These are phyloP conservation scores for Ooceraea biroi DNA, from an alignment of 1,140 invertebrate genomes.

Conservation along the genomic window DNA sequence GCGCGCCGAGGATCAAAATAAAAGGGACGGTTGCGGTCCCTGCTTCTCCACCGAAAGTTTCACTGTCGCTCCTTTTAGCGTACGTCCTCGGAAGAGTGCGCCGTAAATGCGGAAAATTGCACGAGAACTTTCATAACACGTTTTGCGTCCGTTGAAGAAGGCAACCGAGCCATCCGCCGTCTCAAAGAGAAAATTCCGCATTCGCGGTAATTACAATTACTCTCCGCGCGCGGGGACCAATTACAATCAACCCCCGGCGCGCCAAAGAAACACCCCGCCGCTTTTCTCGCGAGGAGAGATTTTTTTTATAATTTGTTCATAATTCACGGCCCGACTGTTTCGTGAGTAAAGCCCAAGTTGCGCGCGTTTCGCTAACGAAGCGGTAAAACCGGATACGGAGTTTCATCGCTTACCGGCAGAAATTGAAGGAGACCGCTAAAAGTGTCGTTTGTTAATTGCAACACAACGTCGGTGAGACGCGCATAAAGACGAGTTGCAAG, in stretches of 20 bases:
- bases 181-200: not conserved
- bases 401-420: not conserved
- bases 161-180: not conserved
- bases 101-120: not conserved
- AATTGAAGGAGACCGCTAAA: constrained; percentile 55
- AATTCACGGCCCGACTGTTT: constrained; percentile 25
- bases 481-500: not conserved
- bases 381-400: constrained; percentile 8
- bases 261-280: not conserved
- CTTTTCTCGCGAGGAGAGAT: constrained; percentile 1
- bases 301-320: constrained; percentile 34
- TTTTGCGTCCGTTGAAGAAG: not conserved
- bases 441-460: constrained; percentile 28
- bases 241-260: constrained; percentile 29
- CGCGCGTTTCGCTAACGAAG: constrained; percentile 21
- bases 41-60: not conserved
- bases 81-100: not conserved
- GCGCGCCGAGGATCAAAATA: constrained; percentile 7
- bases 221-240: not conserved
- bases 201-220: constrained; percentile 44
- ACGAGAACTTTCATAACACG: not conserved
- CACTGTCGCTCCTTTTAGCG: constrained; percentile 25
- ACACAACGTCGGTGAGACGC: too few relatives aligned
- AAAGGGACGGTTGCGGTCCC: not conserved
- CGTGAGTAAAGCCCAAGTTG: not conserved